Percentiles rank a stretch among this genome's conserved stretches.
phyloP scores from a whole-genome alignment of 2,888 invertebrate genomes.

The Dione vanillae region DNA sequence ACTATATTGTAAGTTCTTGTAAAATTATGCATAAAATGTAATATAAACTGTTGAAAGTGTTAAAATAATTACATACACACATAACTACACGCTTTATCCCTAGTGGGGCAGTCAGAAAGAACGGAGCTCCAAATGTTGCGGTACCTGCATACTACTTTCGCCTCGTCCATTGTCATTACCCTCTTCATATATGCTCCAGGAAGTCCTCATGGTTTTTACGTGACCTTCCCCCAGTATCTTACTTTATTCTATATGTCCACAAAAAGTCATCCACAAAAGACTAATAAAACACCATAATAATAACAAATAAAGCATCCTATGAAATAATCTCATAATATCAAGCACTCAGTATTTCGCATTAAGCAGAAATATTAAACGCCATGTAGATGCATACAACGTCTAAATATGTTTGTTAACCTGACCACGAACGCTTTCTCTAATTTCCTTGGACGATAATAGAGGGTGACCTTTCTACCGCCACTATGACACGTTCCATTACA shows the following conservation, averaged over 20 bases:
- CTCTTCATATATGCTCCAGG: too few relatives aligned
- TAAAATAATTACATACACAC: too few relatives aligned
- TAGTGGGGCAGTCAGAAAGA: too few relatives aligned
- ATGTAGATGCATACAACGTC: conserved; percentile 36
- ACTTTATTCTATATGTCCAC: too few relatives aligned
- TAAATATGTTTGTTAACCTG: conserved; percentile 41
- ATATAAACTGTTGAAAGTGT: background rate
- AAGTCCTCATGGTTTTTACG: too few relatives aligned
- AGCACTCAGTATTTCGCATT: conserved; percentile 25
- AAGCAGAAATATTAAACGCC: conserved; percentile 21
- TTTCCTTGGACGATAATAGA: conserved; percentile 62
- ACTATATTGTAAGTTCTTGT: background rate
- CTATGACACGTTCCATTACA: conserved; percentile 75
- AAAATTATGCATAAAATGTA: background rate
- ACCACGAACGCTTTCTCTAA: conserved; percentile 52
- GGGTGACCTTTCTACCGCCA: conserved; percentile 59
- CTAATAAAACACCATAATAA: background rate
- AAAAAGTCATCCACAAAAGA: too few relatives aligned
- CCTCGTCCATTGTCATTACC: too few relatives aligned
- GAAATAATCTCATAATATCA: background rate
- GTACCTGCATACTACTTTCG: too few relatives aligned
- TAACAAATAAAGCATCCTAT: background rate
- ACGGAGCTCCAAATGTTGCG: too few relatives aligned
- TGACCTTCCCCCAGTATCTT: too few relatives aligned
- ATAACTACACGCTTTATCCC: too few relatives aligned